Conservation (phyloP, 2,113 vertebrate species). For the Pongo pygmaeus region DNA sequence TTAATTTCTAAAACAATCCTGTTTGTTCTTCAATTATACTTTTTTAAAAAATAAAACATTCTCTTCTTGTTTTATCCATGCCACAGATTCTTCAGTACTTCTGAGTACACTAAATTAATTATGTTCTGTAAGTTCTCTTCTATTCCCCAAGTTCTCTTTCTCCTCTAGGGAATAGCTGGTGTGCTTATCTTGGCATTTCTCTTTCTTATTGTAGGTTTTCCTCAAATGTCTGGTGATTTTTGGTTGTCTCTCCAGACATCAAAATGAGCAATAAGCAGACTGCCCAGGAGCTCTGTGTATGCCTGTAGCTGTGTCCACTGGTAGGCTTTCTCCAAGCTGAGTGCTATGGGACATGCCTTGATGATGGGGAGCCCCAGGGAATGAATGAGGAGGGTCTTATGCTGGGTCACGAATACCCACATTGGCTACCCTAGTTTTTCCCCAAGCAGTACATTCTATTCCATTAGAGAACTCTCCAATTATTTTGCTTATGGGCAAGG, state of each 20-base stretch:
- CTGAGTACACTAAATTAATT: background rate
- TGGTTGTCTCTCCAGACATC: background rate
- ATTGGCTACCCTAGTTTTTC: background rate
- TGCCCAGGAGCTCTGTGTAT: background rate
- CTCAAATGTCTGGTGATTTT: background rate
- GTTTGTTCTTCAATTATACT: background rate
- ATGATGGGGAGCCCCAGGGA: background rate
- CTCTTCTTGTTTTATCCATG: background rate
- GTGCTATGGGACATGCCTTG: accelerated
- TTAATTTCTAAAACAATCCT: background rate
- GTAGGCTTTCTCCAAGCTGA: background rate
- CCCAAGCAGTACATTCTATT: background rate
- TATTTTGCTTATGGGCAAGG: background rate
- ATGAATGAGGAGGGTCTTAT: background rate
- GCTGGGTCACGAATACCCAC: background rate
- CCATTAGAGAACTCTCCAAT: background rate
- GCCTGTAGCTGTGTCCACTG: background rate
- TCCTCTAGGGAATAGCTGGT: background rate
- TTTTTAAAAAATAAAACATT: background rate
- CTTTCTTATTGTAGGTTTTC: background rate
- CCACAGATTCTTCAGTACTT: background rate
- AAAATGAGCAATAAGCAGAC: background rate
- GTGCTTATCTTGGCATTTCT: background rate
- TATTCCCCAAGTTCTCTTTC: background rate
- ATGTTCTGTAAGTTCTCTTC: background rate